Conservation (phyloP, 2,797 vertebrate species). For the Sebastes oblongus region DNA sequence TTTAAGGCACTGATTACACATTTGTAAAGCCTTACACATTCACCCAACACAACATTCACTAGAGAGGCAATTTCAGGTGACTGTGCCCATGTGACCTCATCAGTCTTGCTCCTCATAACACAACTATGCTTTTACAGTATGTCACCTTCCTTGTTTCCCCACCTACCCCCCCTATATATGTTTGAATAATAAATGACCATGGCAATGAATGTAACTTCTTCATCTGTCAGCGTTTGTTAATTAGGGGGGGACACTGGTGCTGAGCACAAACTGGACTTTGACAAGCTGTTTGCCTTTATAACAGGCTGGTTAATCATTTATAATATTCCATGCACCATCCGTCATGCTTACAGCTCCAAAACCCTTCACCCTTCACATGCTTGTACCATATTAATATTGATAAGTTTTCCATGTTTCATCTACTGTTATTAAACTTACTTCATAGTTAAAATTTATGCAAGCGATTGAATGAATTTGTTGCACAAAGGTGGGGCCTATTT, state of each 20-base stretch:
- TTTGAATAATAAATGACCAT: slow-evolving; percentile 73
- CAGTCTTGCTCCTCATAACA: not conserved
- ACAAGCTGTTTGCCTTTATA: slow-evolving; percentile 46
- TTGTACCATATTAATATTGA: not conserved
- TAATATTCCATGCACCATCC: slow-evolving; percentile 39
- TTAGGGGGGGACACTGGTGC: slow-evolving; percentile 43
- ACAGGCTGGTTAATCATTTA: slow-evolving; percentile 75
- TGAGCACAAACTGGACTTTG: slow-evolving; percentile 51
- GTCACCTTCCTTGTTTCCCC: not conserved
- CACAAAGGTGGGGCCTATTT: not conserved
- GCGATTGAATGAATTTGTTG: not conserved
- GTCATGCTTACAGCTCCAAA: slow-evolving; percentile 57
- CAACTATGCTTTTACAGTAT: not conserved
- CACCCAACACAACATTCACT: not conserved
- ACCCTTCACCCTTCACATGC: slow-evolving; percentile 15
- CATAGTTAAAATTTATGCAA: not conserved
- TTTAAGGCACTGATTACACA: not conserved
- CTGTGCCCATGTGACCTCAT: not conserved
- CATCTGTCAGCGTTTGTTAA: slow-evolving; percentile 73
- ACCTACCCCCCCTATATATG: not conserved
- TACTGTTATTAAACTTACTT: not conserved
- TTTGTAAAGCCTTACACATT: not conserved
- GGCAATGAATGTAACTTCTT: slow-evolving; percentile 63
- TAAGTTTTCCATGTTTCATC: not conserved
- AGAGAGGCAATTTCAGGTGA: not conserved